Evolutionary conservation across 2,888 invertebrate genomes (phyloP), one percentile per base, ranked within the genome.

Genomic region (Scaptomyza reducta): DNA sequence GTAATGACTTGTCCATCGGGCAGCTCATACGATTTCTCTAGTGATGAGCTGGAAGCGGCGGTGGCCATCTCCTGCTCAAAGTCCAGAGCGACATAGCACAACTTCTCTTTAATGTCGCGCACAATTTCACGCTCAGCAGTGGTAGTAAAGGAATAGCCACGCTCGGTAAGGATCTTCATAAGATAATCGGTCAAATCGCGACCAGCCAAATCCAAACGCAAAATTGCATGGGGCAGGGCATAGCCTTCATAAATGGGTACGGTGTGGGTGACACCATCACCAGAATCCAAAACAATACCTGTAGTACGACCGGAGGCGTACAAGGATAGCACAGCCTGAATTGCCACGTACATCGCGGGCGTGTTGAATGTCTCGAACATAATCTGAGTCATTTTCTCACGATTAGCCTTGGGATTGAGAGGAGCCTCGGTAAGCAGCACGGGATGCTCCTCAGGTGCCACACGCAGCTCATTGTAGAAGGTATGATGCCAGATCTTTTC

Each of bases 401-500:
- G 89, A 93, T 96, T 97, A 84, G 96, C 96, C 92, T 97, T 97
- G 76, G 97, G 97, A 93, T 97, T 97, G 89, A 96, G 94, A 71
- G 97, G 97, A 51, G 97, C 96, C 92, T 97, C 97, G 49, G 97
- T 97, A 88, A 97, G 93, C 81, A 97, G 94, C 44, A 97, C 96
- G 56, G 97, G 97, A 92, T 97, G 97, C 91, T 97, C 97, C 92
- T 97, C 97, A 65, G 98, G 98, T 62, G 98, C 98, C 51, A 98
- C 98, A 92, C 98, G 95, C 91, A 99, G 94, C 93, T 98, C 98
- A 92, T 98, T 98, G 96, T 98, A 98, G 95, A 98, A 98, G 90
- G 98, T 98, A 94, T 98, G 98, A 92, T 98, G 98, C 98, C 98
- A 98, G 93, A 98, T 98, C 93, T 98, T 98, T 93, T 98, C 98